These are phyloP conservation scores for Stenodera caucasica DNA, from an alignment of 2,888 invertebrate genomes.

Conservation along the genomic window DNA sequence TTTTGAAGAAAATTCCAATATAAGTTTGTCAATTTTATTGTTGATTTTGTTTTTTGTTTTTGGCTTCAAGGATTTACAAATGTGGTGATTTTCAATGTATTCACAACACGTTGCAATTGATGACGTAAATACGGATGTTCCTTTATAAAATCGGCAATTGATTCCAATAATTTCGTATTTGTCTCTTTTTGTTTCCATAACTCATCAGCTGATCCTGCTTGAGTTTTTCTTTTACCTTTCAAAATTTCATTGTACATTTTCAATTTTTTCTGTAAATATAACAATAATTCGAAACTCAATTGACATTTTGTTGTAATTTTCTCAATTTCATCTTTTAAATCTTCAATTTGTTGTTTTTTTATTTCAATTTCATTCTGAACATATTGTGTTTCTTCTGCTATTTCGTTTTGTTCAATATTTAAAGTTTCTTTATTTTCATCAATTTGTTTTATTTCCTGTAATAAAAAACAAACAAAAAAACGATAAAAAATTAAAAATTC, in stretches of 20 bases:
- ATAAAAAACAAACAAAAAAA: neutral
- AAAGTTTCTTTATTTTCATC: conserved; percentile 54
- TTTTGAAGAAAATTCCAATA: too few relatives aligned
- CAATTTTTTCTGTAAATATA: conserved; percentile 71
- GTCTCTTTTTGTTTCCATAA: conserved; percentile 62
- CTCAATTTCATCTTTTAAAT: conserved; percentile 12
- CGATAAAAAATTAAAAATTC: neutral
- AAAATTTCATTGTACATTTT: conserved; percentile 61
- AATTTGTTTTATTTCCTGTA: conserved; percentile 60
- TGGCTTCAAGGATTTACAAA: too few relatives aligned
- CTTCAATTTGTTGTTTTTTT: conserved; percentile 8
- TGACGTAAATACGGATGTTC: conserved; percentile 66
- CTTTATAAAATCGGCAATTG: conserved; percentile 61
- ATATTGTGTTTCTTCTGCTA: conserved; percentile 7
- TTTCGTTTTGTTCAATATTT: conserved; percentile 13
- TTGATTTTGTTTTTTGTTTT: too few relatives aligned
- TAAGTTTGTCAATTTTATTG: too few relatives aligned
- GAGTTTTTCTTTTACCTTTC: conserved; percentile 54
- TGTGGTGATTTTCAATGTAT: conserved; percentile 60
- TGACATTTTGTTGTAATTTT: conserved; percentile 48
- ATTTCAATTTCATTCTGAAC: conserved; percentile 10
- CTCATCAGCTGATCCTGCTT: conserved; percentile 60
- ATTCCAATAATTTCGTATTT: conserved; percentile 61
- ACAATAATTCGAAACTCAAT: conserved; percentile 61
- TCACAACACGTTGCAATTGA: conserved; percentile 55